Evolutionary conservation across 2,797 vertebrate genomes (phyloP), one percentile per base, ranked within the genome.

Genomic region (Xenops minutus): DNA sequence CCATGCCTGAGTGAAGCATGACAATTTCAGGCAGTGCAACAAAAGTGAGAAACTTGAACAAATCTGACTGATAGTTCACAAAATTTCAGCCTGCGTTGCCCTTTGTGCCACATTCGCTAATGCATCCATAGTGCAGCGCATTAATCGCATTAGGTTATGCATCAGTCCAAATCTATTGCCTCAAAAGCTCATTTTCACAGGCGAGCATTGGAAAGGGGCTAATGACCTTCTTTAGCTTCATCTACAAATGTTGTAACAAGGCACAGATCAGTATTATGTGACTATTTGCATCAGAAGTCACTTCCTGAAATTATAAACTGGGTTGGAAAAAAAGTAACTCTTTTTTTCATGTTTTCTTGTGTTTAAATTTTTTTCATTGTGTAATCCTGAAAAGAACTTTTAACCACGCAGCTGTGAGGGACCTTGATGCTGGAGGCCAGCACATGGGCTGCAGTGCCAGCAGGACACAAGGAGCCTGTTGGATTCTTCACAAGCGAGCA

Each of bases 21-120:
- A 75, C 63, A 74, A 61, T 74, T 91, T 80, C 61, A 85, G 68
- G 34, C 71, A 73, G 49, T 9, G 49, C 49, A 89, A 80, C 2
- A 61, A 49, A 75, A 85, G 75, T 75, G 85, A 85, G 61, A 91
- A 92, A 77, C 63, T 54, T 93, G 59, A 95, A 37, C 46, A 92
- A 81, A 95, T 72, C 52, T 75, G 94, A 80, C 87, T 80, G 64
- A 93, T 68, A 78, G 73, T 48, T 91, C 62, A 24, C 27, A 61
- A 52, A 73, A 92, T 91, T 91, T 95, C 73, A 71, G 73, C 64
- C 75, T 5, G 3, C 46, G 15, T 56, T 74, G 22, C 22, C 46
- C 12, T 85, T 63, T 41, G 44, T 85, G 91, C 72, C 67, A 68
- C 2, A 14, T 81, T 85, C 49, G 22, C 72, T 77, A 89, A 66